These are phyloP conservation scores for Drosophila pullipes DNA, from an alignment of 2,888 invertebrate species.

Conservation along the genomic window DNA sequence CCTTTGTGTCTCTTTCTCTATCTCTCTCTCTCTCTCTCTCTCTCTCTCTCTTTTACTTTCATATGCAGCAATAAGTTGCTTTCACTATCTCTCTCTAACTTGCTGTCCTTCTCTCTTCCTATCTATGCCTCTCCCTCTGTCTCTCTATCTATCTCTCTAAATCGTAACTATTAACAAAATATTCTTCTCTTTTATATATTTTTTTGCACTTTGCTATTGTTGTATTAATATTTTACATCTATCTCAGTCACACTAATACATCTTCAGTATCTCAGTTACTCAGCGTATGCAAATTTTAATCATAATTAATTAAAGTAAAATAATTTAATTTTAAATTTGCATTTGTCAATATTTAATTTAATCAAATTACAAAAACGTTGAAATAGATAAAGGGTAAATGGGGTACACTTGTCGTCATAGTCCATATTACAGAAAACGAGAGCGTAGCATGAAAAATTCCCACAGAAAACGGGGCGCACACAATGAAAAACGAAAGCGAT, in stretches of 20 bases:
- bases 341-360: constrained; percentile 16
- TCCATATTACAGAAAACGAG: constrained; percentile 33
- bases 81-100: background rate
- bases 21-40: background rate
- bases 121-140: background rate
- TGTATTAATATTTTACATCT: background rate
- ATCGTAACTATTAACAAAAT: background rate
- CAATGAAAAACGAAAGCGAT: constrained; percentile 79
- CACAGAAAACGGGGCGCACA: constrained; percentile 39
- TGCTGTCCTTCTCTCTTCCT: background rate
- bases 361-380: constrained; percentile 12
- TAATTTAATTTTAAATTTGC: background rate
- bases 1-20: background rate
- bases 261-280: background rate
- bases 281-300: background rate
- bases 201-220: background rate
- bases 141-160: background rate
- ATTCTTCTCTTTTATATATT: background rate
- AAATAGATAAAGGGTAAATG: constrained; percentile 7
- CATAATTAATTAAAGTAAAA: background rate
- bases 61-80: background rate
- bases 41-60: background rate
- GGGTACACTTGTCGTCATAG: background rate
- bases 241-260: background rate
- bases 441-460: constrained; percentile 44